Base-by-base conservation (phyloP, 2,888 invertebrate species). In the Himalopsyche tibetana region DNA sequence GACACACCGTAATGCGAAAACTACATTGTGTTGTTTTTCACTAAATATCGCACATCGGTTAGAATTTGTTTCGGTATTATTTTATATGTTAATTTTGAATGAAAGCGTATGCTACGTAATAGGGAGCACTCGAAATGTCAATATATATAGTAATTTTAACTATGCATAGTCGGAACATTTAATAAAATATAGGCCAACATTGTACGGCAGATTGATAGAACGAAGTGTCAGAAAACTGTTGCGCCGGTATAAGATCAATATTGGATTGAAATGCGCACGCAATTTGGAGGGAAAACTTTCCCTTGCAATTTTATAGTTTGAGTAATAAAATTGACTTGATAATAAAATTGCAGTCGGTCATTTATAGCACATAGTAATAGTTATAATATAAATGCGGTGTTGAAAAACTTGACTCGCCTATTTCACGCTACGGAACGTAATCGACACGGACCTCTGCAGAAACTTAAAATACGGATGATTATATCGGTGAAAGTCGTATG, bases 161-260 rank as follows among this genome's bases (percentile, higher is more conserved):
- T 56, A n/a, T 17, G 3, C 2, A 56, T 56, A n/a, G n/a, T 5
- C 36, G 5, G n/a, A 36, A 38, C 28, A 5, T 36, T 36, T 36
- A 36, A 38, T 36, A 12, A 36, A 74, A 15, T 74, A 36, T 36
- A 74, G 74, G 74, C 74, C 74, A 74, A 74, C 74, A 74, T 74
- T 74, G 74, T 74, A 74, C 36, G 74, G 38, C 36, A 74, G 36
- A 15, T 51, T 51, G 74, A 74, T 15, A 28, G 74, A 38, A 74
- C 36, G 74, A 74, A 74, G 28, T 74, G 74, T 74, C 74, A 74
- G 74, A 74, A 74, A 74, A 74, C 74, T 74, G 74, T 74, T 74
- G 74, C 74, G 74, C 74, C 74, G 74, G 74, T 36, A 74, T 15
- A 15, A 74, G 38, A 74, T 74, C 74, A 74, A 74, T 74, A 74